A percentile compares a stretch with the other conserved stretches of the same genome.
phyloP scores from a whole-genome alignment of 2,888 invertebrate genomes.

The Drosophila atripex region DNA sequence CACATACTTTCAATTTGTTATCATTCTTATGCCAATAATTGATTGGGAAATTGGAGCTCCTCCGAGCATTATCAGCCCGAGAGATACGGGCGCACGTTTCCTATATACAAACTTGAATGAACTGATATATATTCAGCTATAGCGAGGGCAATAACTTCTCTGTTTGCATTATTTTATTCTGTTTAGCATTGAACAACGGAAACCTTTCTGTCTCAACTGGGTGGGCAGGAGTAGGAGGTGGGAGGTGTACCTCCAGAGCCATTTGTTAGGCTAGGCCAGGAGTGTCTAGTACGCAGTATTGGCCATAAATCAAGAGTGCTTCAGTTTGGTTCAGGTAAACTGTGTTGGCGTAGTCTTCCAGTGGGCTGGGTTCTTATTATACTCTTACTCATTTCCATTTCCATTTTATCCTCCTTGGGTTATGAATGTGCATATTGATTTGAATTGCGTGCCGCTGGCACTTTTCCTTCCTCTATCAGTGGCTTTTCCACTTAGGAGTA shows the following conservation, averaged over 20 bases:
- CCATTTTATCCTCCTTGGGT: slow-evolving; percentile 4
- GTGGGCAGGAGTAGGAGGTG: slow-evolving; percentile 20
- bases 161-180: slow-evolving; percentile 20
- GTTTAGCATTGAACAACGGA: slow-evolving; percentile 35
- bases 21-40: not conserved
- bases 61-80: slow-evolving; percentile 20
- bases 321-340: slow-evolving; percentile 15
- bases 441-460: slow-evolving; percentile 65
- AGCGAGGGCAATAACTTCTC: slow-evolving; percentile 39
- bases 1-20: not conserved
- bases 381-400: slow-evolving; percentile 7
- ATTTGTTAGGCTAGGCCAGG: slow-evolving; percentile 44
- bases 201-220: slow-evolving; percentile 51
- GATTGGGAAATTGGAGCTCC: not conserved
- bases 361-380: slow-evolving; percentile 21
- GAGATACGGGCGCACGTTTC: slow-evolving; percentile 26
- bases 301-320: slow-evolving; percentile 35
- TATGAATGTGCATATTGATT: slow-evolving; percentile 59
- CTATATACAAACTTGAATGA: slow-evolving; percentile 15
- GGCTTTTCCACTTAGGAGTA: slow-evolving; percentile 19
- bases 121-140: slow-evolving; percentile 13
- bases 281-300: slow-evolving; percentile 15
- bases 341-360: slow-evolving; percentile 40
- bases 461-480: slow-evolving; percentile 36
- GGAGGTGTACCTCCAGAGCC: slow-evolving; percentile 8